Evolutionary conservation across 2,888 invertebrate genomes (phyloP).

Genomic region (Agrotis puta): DNA sequence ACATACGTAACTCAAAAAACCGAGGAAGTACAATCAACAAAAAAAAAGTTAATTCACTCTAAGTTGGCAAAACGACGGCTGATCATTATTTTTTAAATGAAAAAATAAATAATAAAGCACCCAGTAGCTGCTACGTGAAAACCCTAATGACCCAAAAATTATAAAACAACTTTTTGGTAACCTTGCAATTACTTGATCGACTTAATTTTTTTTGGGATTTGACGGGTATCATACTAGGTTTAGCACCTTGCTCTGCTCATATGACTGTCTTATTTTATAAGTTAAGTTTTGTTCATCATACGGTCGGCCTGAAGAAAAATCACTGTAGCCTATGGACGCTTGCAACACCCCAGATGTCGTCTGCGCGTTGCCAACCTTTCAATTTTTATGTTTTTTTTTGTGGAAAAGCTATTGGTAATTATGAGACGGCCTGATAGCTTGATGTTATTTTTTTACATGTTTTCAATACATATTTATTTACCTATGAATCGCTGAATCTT

Average conservation of each 20-base stretch:
- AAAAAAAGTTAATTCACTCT: slow-evolving; percentile 70
- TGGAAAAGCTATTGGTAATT: no score
- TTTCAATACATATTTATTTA: not conserved
- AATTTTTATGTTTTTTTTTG: no score
- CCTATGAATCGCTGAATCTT: not conserved
- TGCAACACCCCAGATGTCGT: no score
- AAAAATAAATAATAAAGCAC: slow-evolving; percentile 63
- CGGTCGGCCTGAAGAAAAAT: no score
- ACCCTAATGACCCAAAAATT: slow-evolving; percentile 81
- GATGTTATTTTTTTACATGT: no score
- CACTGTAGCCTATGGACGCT: no score
- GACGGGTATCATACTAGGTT: slow-evolving; percentile 8
- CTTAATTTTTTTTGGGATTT: slow-evolving; percentile 71
- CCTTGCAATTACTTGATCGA: slow-evolving; percentile 77
- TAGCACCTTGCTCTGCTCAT: slow-evolving; percentile 7
- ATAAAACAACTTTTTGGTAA: slow-evolving; percentile 75
- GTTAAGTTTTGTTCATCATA: not conserved
- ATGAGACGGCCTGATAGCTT: no score
- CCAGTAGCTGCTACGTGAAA: slow-evolving; percentile 77
- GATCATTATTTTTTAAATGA: slow-evolving; percentile 54
- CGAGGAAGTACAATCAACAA: slow-evolving; percentile 64
- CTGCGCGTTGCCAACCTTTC: no score
- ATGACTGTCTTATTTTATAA: not conserved
- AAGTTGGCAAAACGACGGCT: slow-evolving; percentile 62
- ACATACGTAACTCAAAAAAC: slow-evolving; percentile 61